A percentile compares a stretch with the other conserved stretches of the same genome.
Evolutionary conservation across 2,888 invertebrate species (phyloP).

Genomic region (Watsonalla binaria): DNA sequence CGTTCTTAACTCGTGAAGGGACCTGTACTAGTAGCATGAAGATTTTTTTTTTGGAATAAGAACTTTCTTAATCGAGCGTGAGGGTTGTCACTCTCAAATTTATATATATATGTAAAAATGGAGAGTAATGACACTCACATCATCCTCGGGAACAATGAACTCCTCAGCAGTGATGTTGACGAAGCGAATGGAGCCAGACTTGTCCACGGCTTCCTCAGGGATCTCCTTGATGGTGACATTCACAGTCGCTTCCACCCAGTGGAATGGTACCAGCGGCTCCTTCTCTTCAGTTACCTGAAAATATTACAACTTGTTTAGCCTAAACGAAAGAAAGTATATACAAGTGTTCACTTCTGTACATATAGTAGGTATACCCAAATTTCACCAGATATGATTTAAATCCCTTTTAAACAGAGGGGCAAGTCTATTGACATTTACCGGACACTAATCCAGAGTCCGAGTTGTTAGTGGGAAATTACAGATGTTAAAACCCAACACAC

Average conservation of each 20-base stretch:
- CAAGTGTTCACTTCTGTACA: too few species aligned
- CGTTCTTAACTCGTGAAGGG: too few species aligned
- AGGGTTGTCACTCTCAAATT: too few species aligned
- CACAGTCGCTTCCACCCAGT: slow-evolving; percentile 90
- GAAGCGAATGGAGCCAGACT: slow-evolving; percentile 94
- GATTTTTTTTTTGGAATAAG: too few species aligned
- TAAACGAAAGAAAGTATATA: background rate
- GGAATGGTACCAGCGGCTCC: slow-evolving; percentile 75
- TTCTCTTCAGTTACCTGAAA: slow-evolving; percentile 83
- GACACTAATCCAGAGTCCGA: too few species aligned
- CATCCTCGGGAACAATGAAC: slow-evolving; percentile 83
- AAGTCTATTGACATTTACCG: too few species aligned
- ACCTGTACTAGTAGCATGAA: too few species aligned
- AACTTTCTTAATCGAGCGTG: too few species aligned
- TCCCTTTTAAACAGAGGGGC: too few species aligned
- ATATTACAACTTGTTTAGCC: background rate
- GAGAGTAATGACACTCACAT: slow-evolving; percentile 46
- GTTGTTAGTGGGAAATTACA: too few species aligned
- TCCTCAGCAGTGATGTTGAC: slow-evolving; percentile 89
- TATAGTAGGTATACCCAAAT: background rate
- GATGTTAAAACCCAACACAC: too few species aligned
- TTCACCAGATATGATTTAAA: background rate
- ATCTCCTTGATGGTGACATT: slow-evolving; percentile 92
- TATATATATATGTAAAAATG: too few species aligned
- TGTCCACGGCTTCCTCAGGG: slow-evolving; percentile 93